These are phyloP conservation scores for Peromyscus eremicus DNA, from an alignment of 2,797 vertebrate genomes.

Conservation along the genomic window DNA sequence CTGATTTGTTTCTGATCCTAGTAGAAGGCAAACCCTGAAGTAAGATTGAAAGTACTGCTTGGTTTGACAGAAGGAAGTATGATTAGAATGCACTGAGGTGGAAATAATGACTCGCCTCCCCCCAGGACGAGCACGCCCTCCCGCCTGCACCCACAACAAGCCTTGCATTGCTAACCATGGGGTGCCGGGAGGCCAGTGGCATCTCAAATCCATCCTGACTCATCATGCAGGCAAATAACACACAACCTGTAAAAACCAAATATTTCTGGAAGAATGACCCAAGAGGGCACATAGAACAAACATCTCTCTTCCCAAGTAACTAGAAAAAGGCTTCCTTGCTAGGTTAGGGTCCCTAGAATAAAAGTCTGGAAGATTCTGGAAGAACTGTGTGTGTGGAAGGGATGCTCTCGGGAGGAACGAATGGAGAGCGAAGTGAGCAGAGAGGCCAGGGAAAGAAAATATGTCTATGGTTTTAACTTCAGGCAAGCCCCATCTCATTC, in stretches of 20 bases:
- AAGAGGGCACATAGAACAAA: fast-evolving
- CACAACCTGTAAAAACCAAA: conserved; percentile 74
- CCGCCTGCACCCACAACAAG: conserved; percentile 62
- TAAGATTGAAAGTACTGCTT: conserved; percentile 76
- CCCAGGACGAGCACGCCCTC: conserved; percentile 72
- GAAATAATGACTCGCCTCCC: conserved; percentile 83
- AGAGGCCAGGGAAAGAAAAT: background rate
- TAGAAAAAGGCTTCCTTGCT: background rate
- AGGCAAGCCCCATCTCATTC: background rate
- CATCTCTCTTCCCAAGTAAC: background rate
- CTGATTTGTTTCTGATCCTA: conserved; percentile 65
- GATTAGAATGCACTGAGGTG: conserved; percentile 85
- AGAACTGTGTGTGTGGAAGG: background rate
- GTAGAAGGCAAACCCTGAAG: conserved; percentile 69
- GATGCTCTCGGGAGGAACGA: background rate
- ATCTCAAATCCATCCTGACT: conserved; percentile 79
- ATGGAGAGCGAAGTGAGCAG: background rate
- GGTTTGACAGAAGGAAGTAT: conserved; percentile 79
- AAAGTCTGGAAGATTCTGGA: background rate
- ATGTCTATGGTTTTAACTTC: background rate
- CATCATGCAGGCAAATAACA: conserved; percentile 64
- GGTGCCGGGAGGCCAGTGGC: conserved; percentile 37
- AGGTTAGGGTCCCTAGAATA: background rate
- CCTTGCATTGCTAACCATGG: conserved; percentile 70
- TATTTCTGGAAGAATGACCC: conserved; percentile 58